Evolutionary conservation across 2,888 invertebrate species (phyloP).

Genomic region (Eupithecia abbreviata): DNA sequence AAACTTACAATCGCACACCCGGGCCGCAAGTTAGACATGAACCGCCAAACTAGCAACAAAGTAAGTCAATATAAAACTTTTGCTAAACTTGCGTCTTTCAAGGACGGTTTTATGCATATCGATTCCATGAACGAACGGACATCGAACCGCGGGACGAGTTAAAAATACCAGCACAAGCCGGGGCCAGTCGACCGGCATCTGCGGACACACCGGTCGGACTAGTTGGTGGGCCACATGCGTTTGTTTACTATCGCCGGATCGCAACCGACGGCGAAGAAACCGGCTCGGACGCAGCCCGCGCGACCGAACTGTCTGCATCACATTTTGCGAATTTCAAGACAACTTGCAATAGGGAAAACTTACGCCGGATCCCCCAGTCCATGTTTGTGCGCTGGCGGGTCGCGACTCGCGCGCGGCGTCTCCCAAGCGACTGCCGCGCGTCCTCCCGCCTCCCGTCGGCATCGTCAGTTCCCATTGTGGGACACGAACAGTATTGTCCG

Average conservation of each 20-base stretch:
- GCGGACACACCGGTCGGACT: constrained; percentile 80
- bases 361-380: constrained; percentile 84
- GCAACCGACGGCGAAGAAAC: constrained; percentile 47
- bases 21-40: constrained; percentile 54
- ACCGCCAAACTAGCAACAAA: constrained; percentile 52
- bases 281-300: constrained; percentile 46
- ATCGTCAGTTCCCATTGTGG: constrained; percentile 64
- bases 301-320: constrained; percentile 15
- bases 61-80: constrained; percentile 62
- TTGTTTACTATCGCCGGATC: constrained; percentile 80
- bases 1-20: constrained; percentile 64
- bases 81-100: constrained; percentile 67
- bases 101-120: constrained; percentile 80
- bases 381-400: constrained; percentile 63
- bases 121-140: constrained; percentile 79
- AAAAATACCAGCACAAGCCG: constrained; percentile 75
- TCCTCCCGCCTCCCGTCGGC: constrained; percentile 69
- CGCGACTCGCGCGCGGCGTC: constrained; percentile 76
- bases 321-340: constrained; percentile 39
- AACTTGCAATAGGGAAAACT: constrained; percentile 65
- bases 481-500: constrained; percentile 63
- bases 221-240: constrained; percentile 78
- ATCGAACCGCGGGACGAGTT: constrained; percentile 82
- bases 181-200: constrained; percentile 76
- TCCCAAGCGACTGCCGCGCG: constrained; percentile 80